phyloP scores from a whole-genome alignment of 2,888 invertebrate genomes.

The Drosophila monieri region DNA sequence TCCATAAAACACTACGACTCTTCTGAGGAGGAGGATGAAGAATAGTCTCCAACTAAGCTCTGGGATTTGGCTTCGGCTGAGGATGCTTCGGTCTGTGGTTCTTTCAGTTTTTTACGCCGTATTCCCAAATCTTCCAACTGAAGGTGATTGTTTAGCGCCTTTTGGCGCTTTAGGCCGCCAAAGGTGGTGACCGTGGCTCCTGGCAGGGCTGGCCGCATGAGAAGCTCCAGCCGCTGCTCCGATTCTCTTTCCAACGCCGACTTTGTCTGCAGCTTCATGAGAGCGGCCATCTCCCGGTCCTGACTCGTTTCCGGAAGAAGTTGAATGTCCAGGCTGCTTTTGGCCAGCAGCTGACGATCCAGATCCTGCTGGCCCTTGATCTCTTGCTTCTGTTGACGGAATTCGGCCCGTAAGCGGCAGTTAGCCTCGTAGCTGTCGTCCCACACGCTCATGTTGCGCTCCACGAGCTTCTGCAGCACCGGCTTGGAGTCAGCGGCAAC shows the following conservation, averaged over 20 bases:
- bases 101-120: slow-evolving; percentile 56
- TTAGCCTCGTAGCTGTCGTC: slow-evolving; percentile 97
- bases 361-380: slow-evolving; percentile 88
- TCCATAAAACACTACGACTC: too few relatives aligned
- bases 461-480: slow-evolving; percentile 89
- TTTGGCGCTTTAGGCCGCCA: slow-evolving; percentile 86
- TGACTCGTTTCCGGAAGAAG: slow-evolving; percentile 92
- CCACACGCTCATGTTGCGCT: slow-evolving; percentile 92
- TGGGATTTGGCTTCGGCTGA: not conserved
- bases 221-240: slow-evolving; percentile 85
- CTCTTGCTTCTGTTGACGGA: slow-evolving; percentile 91
- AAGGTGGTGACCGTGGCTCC: slow-evolving; percentile 85
- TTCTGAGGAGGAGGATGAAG: slow-evolving; percentile 7
- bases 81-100: not conserved
- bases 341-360: slow-evolving; percentile 89
- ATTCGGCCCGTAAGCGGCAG: slow-evolving; percentile 91
- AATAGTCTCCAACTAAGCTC: slow-evolving; percentile 71
- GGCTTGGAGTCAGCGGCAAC: slow-evolving; percentile 89
- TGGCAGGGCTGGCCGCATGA: slow-evolving; percentile 86
- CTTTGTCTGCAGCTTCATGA: slow-evolving; percentile 88
- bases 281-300: slow-evolving; percentile 91
- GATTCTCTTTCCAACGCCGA: slow-evolving; percentile 86
- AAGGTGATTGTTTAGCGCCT: slow-evolving; percentile 83
- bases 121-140: slow-evolving; percentile 81
- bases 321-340: slow-evolving; percentile 90